phyloP scores from a whole-genome alignment of 2,113 vertebrate genomes.

The Toxotes jaculatrix region DNA sequence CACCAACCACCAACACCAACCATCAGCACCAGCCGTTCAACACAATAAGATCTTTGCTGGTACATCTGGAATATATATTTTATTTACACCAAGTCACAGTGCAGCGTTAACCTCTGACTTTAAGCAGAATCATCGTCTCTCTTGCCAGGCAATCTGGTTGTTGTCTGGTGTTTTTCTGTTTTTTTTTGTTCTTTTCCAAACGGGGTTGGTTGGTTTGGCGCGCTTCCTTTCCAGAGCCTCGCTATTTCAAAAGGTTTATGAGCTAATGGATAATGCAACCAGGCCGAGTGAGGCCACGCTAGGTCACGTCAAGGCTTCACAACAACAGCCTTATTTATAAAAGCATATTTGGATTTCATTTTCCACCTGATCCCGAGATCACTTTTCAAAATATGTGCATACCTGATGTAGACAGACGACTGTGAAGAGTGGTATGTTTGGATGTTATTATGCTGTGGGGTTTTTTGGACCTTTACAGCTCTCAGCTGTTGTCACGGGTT shows the following conservation, averaged over 20 bases:
- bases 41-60: too few relatives aligned
- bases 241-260: neutral
- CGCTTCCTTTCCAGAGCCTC: neutral
- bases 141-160: neutral
- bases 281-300: neutral
- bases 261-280: neutral
- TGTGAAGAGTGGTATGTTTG: neutral
- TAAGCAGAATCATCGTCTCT: neutral
- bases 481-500: neutral
- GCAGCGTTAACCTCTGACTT: neutral
- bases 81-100: neutral
- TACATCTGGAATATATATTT: too few relatives aligned
- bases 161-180: neutral
- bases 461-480: neutral
- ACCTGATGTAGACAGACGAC: neutral
- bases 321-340: neutral
- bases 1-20: too few relatives aligned
- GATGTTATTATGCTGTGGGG: neutral
- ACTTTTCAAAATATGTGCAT: conserved; percentile 1
- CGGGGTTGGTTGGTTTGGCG: neutral
- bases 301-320: neutral
- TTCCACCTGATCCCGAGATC: conserved; percentile 1
- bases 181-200: neutral
- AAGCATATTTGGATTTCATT: conserved; percentile 15
- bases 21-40: neutral